These are phyloP conservation scores for Nephrotoma guestfalica DNA, from an alignment of 2,888 invertebrate genomes.

Conservation along the genomic window DNA sequence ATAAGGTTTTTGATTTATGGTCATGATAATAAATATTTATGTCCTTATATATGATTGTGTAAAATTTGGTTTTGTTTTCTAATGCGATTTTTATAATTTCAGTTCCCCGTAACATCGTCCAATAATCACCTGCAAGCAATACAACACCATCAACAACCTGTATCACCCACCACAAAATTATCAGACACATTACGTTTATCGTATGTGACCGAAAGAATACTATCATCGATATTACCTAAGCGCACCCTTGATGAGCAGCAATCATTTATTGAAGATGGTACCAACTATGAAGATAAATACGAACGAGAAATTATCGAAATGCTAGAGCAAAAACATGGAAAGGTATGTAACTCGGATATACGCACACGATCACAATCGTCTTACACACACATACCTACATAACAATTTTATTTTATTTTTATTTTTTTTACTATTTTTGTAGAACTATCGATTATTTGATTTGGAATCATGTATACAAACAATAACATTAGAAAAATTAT, in stretches of 20 bases:
- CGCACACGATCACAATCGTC: background rate
- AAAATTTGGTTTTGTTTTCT: background rate
- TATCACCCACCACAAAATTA: conserved; percentile 7
- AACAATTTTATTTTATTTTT: background rate
- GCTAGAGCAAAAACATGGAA: conserved; percentile 21
- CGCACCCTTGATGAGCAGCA: conserved; percentile 7
- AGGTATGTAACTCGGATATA: conserved; percentile 12
- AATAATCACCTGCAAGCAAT: conserved; percentile 3
- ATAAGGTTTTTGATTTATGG: background rate
- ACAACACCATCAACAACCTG: background rate
- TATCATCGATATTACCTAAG: conserved; percentile 18
- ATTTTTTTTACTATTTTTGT: background rate
- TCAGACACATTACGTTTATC: conserved; percentile 15
- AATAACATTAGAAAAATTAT: conserved; percentile 67
- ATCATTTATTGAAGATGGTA: conserved; percentile 9
- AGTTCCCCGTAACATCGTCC: conserved; percentile 12
- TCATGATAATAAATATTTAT: background rate
- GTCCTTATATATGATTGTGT: background rate
- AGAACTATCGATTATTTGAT: conserved; percentile 21
- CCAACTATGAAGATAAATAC: conserved; percentile 16
- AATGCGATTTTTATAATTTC: conserved; percentile 5
- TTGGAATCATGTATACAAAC: conserved; percentile 19
- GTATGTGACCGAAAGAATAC: conserved; percentile 20
- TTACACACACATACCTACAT: background rate
- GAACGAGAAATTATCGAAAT: conserved; percentile 19